A percentile compares a stretch with the other conserved stretches of the same genome.
phyloP scores from a whole-genome alignment of 1,140 invertebrate genomes.

The Lithobius niger region DNA sequence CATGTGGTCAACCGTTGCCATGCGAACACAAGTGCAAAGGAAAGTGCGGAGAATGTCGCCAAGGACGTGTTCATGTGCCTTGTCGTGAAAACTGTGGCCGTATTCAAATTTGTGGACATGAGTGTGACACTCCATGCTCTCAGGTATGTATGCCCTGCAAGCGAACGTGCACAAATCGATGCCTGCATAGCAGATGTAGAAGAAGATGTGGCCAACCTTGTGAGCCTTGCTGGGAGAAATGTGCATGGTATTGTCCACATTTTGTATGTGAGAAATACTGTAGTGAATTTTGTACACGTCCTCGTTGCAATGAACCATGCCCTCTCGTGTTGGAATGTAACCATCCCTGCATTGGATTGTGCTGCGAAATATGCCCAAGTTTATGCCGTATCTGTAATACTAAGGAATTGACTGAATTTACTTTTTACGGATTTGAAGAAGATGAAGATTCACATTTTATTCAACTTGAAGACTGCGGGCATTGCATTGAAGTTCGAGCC shows the following conservation, averaged over 20 bases:
- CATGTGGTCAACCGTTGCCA: constrained; percentile 33
- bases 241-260: constrained; percentile 38
- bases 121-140: constrained; percentile 44
- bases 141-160: constrained; percentile 47
- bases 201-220: constrained; percentile 45
- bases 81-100: constrained; percentile 45
- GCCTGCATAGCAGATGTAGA: constrained; percentile 38
- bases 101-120: constrained; percentile 47
- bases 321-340: constrained; percentile 35
- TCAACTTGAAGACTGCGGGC: constrained; percentile 45
- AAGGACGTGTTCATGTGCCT: constrained; percentile 44
- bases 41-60: constrained; percentile 41
- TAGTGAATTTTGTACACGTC: constrained; percentile 35
- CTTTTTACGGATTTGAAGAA: constrained; percentile 39
- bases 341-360: constrained; percentile 48
- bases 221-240: constrained; percentile 34
- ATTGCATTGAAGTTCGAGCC: constrained; percentile 38
- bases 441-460: constrained; percentile 37
- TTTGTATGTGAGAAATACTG: constrained; percentile 41
- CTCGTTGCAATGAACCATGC: constrained; percentile 41
- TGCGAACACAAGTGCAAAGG: constrained; percentile 46
- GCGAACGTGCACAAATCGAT: constrained; percentile 40
- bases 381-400: constrained; percentile 33
- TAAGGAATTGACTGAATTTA: constrained; percentile 36
- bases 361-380: constrained; percentile 46